phyloP scores from a whole-genome alignment of 2,797 vertebrate species.

The Ambastaia sidthimunki region DNA sequence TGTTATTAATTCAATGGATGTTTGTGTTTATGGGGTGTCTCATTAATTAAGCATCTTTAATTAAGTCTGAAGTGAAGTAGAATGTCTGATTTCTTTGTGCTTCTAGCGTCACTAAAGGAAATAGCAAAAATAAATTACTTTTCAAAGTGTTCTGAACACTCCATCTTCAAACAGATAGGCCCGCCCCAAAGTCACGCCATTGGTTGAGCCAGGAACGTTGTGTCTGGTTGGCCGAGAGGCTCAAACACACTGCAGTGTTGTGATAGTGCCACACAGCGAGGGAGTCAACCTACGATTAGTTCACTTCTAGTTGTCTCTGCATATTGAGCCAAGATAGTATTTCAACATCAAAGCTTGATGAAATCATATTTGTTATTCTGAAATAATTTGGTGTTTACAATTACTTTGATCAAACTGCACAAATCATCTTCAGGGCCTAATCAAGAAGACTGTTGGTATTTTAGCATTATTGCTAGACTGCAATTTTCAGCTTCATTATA shows the following conservation, averaged over 20 bases:
- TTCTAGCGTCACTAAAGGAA: too few species aligned
- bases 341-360: not conserved
- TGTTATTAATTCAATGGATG: not conserved
- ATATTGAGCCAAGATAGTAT: not conserved
- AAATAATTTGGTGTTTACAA: slow-evolving; percentile 11
- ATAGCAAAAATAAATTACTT: too few species aligned
- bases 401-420: slow-evolving; percentile 3
- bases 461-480: slow-evolving; percentile 12
- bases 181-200: too few species aligned
- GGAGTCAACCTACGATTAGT: not conserved
- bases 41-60: not conserved
- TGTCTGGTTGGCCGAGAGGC: too few species aligned
- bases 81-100: too few species aligned
- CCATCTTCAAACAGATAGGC: too few species aligned
- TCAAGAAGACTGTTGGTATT: slow-evolving; percentile 23
- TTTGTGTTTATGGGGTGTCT: not conserved
- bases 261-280: not conserved
- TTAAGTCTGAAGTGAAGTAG: too few species aligned
- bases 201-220: too few species aligned
- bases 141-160: too few species aligned
- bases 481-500: not conserved
- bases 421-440: slow-evolving; percentile 1
- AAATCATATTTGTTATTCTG: not conserved
- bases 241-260: too few species aligned
- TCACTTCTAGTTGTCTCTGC: not conserved